A percentile compares a stretch with the other conserved stretches of the same genome.
Conservation (phyloP, 2,797 vertebrate species). For the Lithobates pipiens region DNA sequence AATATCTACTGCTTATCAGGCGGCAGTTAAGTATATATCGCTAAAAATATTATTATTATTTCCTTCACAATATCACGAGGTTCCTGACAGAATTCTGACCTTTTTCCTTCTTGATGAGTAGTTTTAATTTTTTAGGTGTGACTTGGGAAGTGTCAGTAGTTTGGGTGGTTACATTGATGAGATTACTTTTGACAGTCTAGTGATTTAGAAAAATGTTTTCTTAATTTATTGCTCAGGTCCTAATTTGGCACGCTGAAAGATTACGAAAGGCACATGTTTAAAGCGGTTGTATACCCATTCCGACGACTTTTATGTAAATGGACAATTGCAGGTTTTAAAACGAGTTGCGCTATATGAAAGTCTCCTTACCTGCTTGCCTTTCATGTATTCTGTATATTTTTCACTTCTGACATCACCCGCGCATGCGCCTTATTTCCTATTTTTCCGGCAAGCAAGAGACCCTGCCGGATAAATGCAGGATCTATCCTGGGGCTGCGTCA, state of each 20-base stretch:
- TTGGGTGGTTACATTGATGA: neutral
- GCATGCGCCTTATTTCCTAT: too few species aligned
- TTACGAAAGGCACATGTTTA: neutral
- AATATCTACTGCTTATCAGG: neutral
- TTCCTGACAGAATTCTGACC: neutral
- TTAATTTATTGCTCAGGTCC: neutral
- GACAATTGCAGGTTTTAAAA: too few species aligned
- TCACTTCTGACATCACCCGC: too few species aligned
- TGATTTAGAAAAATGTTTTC: neutral
- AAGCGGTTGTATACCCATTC: neutral
- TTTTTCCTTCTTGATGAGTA: neutral
- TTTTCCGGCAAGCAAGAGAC: too few species aligned
- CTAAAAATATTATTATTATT: constrained; percentile 2
- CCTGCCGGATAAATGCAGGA: too few species aligned
- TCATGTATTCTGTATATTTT: too few species aligned
- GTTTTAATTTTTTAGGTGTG: neutral
- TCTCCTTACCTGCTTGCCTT: too few species aligned
- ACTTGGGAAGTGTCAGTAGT: neutral
- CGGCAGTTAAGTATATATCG: constrained; percentile 15
- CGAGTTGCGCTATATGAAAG: too few species aligned
- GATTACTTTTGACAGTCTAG: neutral
- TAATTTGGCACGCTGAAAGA: neutral
- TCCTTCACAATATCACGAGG: neutral
- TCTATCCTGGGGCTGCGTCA: too few species aligned
- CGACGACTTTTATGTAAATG: too few species aligned